phyloP scores from a whole-genome alignment of 2,888 invertebrate species.

The Philaethria dido region DNA sequence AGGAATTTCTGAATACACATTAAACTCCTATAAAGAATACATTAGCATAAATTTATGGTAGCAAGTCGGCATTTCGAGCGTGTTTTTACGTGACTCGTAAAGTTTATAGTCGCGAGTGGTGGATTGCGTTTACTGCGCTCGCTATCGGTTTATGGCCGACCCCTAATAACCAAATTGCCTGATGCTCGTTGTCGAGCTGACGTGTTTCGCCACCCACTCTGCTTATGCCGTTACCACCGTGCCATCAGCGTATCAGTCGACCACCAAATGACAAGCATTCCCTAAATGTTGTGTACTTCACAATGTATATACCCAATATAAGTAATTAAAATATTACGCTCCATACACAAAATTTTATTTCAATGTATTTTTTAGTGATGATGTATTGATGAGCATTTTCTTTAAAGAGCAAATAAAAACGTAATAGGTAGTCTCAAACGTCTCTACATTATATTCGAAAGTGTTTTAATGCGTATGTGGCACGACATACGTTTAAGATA shows the following conservation, averaged over 20 bases:
- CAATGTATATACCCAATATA: neutral
- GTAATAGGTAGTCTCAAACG: neutral
- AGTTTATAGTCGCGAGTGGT: conserved; percentile 83
- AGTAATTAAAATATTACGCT: neutral
- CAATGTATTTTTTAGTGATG: neutral
- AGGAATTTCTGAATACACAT: conserved; percentile 83
- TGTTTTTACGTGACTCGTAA: conserved; percentile 84
- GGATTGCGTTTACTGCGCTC: conserved; percentile 82
- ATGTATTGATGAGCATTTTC: neutral
- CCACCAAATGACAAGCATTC: conserved; percentile 22
- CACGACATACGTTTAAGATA: conserved; percentile 72
- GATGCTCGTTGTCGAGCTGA: conserved; percentile 66
- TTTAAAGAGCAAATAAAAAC: neutral
- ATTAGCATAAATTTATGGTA: conserved; percentile 84
- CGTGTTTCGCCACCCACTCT: conserved; percentile 49
- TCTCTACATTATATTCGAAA: neutral
- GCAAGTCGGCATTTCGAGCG: conserved; percentile 81
- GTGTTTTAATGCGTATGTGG: conserved; percentile 58
- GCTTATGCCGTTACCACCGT: conserved; percentile 45
- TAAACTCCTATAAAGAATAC: conserved; percentile 84
- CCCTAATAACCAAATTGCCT: conserved; percentile 82
- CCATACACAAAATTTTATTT: neutral
- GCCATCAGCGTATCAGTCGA: conserved; percentile 5
- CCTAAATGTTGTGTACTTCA: neutral
- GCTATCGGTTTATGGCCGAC: conserved; percentile 82